Conservation (phyloP, 2,113 vertebrate genomes). For the Heloderma charlesbogerti region DNA sequence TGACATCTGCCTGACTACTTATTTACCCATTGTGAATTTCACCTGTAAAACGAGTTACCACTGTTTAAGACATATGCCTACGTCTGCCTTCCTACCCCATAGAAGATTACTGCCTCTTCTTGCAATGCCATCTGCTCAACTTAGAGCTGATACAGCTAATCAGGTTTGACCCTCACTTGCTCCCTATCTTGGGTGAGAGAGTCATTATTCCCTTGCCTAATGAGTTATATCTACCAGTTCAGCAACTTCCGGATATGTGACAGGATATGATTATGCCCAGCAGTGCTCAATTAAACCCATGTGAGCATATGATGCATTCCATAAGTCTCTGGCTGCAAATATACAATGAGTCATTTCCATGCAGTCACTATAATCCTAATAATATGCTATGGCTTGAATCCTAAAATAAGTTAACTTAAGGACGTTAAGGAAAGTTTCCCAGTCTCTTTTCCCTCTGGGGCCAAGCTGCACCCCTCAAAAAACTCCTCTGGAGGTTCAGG, state of each 20-base stretch:
- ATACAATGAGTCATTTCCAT: background rate
- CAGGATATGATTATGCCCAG: background rate
- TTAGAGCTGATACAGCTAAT: background rate
- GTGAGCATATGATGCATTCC: background rate
- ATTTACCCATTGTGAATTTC: background rate
- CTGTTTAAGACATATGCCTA: background rate
- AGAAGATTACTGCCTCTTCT: background rate
- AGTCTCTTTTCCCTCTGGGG: too few species aligned
- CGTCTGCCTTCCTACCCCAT: background rate
- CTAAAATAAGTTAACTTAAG: too few species aligned
- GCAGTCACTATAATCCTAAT: background rate
- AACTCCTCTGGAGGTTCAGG: too few species aligned
- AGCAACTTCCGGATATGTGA: background rate
- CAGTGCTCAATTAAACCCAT: background rate
- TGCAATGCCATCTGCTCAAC: background rate
- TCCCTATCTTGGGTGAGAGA: background rate
- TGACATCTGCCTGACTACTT: background rate
- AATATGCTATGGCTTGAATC: too few species aligned
- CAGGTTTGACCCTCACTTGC: background rate
- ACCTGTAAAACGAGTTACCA: background rate
- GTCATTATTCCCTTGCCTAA: background rate
- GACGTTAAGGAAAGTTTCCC: too few species aligned
- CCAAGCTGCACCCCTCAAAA: too few species aligned
- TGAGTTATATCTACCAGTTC: background rate
- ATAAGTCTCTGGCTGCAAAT: background rate